Evolutionary conservation across 1,140 invertebrate genomes (phyloP), one percentile per base, ranked within the genome.

Genomic region (Amyelois transitella): DNA sequence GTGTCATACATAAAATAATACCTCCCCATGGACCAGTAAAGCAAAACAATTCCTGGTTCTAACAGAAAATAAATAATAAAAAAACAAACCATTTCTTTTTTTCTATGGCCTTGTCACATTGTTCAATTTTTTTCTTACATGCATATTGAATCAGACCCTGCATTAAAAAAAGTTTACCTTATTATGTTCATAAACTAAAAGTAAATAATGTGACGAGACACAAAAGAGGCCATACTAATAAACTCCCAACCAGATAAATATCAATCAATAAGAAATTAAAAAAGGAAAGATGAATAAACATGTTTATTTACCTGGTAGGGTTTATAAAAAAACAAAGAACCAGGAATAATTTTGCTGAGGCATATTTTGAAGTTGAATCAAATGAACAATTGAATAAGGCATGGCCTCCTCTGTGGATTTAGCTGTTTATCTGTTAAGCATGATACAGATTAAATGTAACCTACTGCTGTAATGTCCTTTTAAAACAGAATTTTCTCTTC

Each of bases 41-140:
- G 19, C 43, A 45, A 45, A 21, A 45, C 18, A 45, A 19, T 73
- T 75, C 68, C 66, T 76, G 74, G 73, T 75, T 73, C 67, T 70
- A 65, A 68, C 66, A 55, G 53, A 55, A 57, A 56, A 53, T 19
- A 62, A 62, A 62, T 52, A 67, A 69, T 64, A 60, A 60, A 56
- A 66, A 57, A 72, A 81, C 79, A 62, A 83, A 81, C 72, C 75
- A 75, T 78, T 75, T 76, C 53, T 79, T 79, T 69, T 68, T 71
- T 56, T 69, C 69, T 64, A 69, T 28, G 54, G 63, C 54, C 45
- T 74, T 78, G 51, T 79, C 75, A 75, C 73, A 77, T 71, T 73
- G 58, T 43, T 75, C 57, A 58, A 64, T 48, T 58, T 74, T 63
- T 76, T 59, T 79, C 64, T 73, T 65, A 79, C 77, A 82, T 60